phyloP scores from a whole-genome alignment of 2,888 invertebrate genomes.

The Halictus ligatus region DNA sequence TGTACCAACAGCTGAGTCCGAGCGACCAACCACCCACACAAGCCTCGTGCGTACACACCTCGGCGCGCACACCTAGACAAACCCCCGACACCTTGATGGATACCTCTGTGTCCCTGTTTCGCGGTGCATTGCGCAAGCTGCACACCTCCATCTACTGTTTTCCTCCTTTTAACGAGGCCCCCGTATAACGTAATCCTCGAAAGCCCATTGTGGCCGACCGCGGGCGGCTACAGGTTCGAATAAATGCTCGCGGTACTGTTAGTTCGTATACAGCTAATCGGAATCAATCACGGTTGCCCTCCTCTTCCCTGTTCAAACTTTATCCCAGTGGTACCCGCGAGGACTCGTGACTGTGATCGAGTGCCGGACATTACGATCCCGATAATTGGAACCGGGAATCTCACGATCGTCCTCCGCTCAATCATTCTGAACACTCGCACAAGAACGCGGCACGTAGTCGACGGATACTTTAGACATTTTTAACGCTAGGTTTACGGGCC shows the following conservation, averaged over 20 bases:
- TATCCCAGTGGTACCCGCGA: not conserved
- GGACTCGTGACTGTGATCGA: constrained; percentile 13
- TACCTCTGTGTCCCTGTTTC: constrained; percentile 69
- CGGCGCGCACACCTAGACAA: constrained; percentile 61
- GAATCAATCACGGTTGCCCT: constrained; percentile 3
- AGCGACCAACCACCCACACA: constrained; percentile 75
- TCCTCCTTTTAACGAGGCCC: constrained; percentile 60
- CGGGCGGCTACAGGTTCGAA: not conserved
- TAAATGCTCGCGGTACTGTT: constrained; percentile 10
- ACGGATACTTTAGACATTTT: not conserved
- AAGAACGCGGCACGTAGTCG: no score
- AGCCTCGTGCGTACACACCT: constrained; percentile 66
- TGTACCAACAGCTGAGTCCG: constrained; percentile 79
- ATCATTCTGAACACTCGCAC: not conserved
- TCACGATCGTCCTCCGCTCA: not conserved
- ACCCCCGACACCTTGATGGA: constrained; percentile 72
- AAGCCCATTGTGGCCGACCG: constrained; percentile 36
- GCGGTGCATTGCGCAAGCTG: constrained; percentile 71
- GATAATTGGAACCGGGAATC: not conserved
- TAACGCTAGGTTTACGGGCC: not conserved
- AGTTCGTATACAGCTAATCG: not conserved
- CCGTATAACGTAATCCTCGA: constrained; percentile 49
- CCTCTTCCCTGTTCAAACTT: not conserved
- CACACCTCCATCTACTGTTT: constrained; percentile 59
- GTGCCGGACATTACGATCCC: not conserved